Base-by-base conservation (phyloP, 1,140 invertebrate genomes). In the Leptonema lineaticorne region DNA sequence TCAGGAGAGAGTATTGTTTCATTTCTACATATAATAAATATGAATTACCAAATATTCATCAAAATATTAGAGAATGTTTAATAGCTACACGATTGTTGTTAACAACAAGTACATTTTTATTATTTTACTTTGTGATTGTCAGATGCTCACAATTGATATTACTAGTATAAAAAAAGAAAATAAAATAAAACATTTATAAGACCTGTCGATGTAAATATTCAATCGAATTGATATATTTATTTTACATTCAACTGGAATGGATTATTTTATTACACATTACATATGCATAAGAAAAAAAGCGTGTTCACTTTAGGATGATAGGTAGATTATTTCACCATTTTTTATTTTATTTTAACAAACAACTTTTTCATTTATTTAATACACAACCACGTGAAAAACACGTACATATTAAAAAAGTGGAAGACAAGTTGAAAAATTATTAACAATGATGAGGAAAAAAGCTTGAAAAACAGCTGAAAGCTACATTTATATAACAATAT, bases 101-200 rank as follows among this genome's bases (percentile, higher is more conserved):
- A 11, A 33, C 5, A 33, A 33, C 5, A 33, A 33, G 5, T 33
- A 33, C 29, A 33, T 33, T 33, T 33, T 33, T 33, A 11, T n/a
- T n/a, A n/a, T n/a, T n/a, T n/a, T n/a, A n/a, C 5, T 33, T 71
- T 65, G 63, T 68, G 70, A 72, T 72, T 72, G 70, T 72, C 70
- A 72, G 58, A 66, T 65, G 70, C 70, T 66, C n/a, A n/a, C n/a
- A n/a, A n/a, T 69, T 66, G 59, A 66, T 41, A 27, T 27, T 69
- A 59, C 48, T 29, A 20, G 7, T 29, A 62, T n/a, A 37, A 64
- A 48, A 53, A 29, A 29, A 11, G 24, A 26, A 27, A 63, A 33
- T 48, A 63, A 16, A 41, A 27, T 57, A 27, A n/a, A 9, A 57
- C 27, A 30, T 60, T 30, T 29, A 60, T 60, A 14, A 60, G 29